phyloP scores from a whole-genome alignment of 2,888 invertebrate genomes.

The Zhengitettix transpicula region DNA sequence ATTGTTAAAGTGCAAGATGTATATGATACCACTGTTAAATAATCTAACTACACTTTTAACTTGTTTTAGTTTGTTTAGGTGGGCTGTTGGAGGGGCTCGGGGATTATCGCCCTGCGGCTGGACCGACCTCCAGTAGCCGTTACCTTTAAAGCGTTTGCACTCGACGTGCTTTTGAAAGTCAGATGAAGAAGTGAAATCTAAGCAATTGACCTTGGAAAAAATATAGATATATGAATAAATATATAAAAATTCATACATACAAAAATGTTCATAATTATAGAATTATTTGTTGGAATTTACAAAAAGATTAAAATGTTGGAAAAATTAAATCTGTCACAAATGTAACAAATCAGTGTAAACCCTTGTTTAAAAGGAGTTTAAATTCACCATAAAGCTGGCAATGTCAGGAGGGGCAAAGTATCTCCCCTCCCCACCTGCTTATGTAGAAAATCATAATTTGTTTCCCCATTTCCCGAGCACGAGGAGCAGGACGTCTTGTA shows the following conservation, averaged over 20 bases:
- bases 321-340: slow-evolving; percentile 11
- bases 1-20: slow-evolving; percentile 16
- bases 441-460: background rate
- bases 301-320: slow-evolving; percentile 8
- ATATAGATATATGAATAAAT: slow-evolving; percentile 10
- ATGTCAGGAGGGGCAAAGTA: background rate
- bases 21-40: slow-evolving; percentile 17
- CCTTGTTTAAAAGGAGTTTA: background rate
- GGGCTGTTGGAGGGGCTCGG: background rate
- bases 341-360: slow-evolving; percentile 5
- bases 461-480: background rate
- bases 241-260: slow-evolving; percentile 6
- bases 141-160: background rate
- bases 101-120: too few relatives aligned
- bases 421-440: background rate
- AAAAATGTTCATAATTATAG: slow-evolving; percentile 14
- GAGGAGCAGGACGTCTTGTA: slow-evolving; percentile 4
- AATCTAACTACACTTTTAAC: slow-evolving; percentile 13
- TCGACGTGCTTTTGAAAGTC: too few relatives aligned
- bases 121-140: too few relatives aligned
- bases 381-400: background rate
- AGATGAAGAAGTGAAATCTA: too few relatives aligned
- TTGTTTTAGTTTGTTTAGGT: slow-evolving; percentile 5
- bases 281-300: slow-evolving; percentile 13
- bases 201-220: too few relatives aligned